Evolutionary conservation across 2,113 vertebrate genomes (phyloP), one percentile per base, ranked within the genome.

Genomic region (Tichodroma muraria): DNA sequence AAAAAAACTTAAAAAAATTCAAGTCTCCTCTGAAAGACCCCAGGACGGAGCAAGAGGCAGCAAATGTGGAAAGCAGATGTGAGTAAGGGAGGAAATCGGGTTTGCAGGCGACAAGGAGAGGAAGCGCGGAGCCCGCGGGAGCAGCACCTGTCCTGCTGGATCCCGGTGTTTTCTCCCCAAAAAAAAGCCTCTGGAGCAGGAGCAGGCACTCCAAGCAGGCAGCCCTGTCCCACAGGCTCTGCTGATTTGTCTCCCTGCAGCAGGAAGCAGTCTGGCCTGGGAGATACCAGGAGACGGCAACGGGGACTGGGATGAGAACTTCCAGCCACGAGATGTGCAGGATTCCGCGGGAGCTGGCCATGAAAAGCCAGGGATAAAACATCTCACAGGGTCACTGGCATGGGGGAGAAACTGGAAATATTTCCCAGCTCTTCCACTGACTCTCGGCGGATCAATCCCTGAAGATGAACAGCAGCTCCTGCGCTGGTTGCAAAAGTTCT

Each of bases 1-100:
- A 38, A 30, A 52, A 42, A 47, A 38, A 19, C 33, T 21, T 10
- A 10, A 40, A n/a, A n/a, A 6, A 23, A 6, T 23, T 28, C 11
- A n/a, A 22, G 3, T 8, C 18, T 63, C 35, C 35, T 73, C 40
- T 49, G 15, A 16, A 44, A 83, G 31, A 37, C 10, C 69, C 73
- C 23, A 15, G 10, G 4, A 23, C 13, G 33, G 68, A 86, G 63
- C 70, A 57, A 40, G 59, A 80, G 85, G 81, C 85, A 85, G 82
- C 63, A 53, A 69, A 95, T 44, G 47, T 56, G 80, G 73, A 78
- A 93, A 94, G 75, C 94, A 96, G 94, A 90, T 80, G 93, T 68
- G 44, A 1, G 2, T n/a, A 64, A 64, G 0, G 17, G 57, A 87
- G 73, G 77, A 84, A 89, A 77, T 75, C 0, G 2, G 80, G 80